Conservation (phyloP, 2,113 vertebrate species). For the Rhineura floridana region DNA sequence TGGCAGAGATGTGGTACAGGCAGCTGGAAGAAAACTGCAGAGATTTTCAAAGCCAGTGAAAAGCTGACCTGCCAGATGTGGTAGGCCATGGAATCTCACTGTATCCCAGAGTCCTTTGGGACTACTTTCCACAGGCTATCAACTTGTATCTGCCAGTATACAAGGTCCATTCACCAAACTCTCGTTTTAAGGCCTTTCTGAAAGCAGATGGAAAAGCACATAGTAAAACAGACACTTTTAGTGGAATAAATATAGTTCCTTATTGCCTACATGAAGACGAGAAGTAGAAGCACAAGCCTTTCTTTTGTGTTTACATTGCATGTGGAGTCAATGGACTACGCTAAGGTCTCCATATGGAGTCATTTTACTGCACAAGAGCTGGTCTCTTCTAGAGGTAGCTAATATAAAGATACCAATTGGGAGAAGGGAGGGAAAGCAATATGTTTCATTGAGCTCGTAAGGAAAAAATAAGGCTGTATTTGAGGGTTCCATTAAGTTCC, state of each 20-base stretch:
- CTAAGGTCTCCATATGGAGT: constrained; percentile 61
- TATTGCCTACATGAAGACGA: constrained; percentile 53
- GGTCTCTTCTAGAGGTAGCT: constrained; percentile 44
- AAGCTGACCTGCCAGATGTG: constrained; percentile 42
- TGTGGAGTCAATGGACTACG: not conserved
- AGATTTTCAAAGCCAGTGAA: constrained; percentile 56
- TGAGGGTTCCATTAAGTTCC: constrained; percentile 52
- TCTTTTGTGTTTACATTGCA: constrained; percentile 22
- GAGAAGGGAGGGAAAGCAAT: constrained; percentile 46
- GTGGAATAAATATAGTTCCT: not conserved
- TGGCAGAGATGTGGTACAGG: not conserved
- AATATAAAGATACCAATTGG: constrained; percentile 60
- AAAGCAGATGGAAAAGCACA: constrained; percentile 35
- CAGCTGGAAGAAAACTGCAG: not conserved
- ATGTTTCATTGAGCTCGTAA: constrained; percentile 58
- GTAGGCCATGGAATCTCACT: constrained; percentile 40
- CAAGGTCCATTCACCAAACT: constrained; percentile 27
- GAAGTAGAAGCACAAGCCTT: constrained; percentile 47
- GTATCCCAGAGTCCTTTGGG: not conserved
- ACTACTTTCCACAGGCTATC: constrained; percentile 27
- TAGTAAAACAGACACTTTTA: not conserved
- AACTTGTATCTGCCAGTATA: constrained; percentile 26
- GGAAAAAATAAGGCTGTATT: constrained; percentile 24
- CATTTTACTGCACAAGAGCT: constrained; percentile 38
- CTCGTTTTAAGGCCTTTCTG: constrained; percentile 47